phyloP scores from a whole-genome alignment of 2,797 vertebrate species.

The Borostomias antarcticus region DNA sequence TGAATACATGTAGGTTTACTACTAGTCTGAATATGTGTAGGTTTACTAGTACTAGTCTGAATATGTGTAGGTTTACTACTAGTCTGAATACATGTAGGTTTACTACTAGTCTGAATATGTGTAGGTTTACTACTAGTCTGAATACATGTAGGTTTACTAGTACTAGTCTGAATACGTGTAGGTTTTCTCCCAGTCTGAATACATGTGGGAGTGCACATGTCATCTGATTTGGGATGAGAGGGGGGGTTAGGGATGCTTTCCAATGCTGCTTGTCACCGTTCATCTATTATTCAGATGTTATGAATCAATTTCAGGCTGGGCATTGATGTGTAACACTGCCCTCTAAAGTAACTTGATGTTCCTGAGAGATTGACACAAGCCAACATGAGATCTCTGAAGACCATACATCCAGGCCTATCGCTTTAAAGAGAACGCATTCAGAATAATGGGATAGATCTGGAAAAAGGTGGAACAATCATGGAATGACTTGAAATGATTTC shows the following conservation, averaged over 20 bases:
- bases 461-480: too few relatives aligned
- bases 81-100: too few relatives aligned
- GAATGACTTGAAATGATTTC: not conserved
- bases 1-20: too few relatives aligned
- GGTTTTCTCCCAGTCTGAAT: not conserved
- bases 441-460: too few relatives aligned
- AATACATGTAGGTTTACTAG: too few relatives aligned
- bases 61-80: too few relatives aligned
- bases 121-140: too few relatives aligned
- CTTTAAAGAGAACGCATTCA: conserved; percentile 19
- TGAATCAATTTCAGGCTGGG: conserved; percentile 37
- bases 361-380: conserved; percentile 47
- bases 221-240: not conserved
- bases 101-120: too few relatives aligned
- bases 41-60: too few relatives aligned
- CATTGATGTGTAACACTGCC: conserved; percentile 42
- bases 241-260: conserved; percentile 15
- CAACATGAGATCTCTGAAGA: conserved; percentile 35
- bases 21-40: too few relatives aligned
- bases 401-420: conserved; percentile 41
- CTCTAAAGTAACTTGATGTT: conserved; percentile 39
- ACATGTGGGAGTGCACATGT: not conserved
- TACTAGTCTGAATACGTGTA: too few relatives aligned
- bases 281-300: conserved; percentile 40
- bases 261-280: conserved; percentile 7